A percentile compares a stretch with the other conserved stretches of the same genome.
phyloP scores from a whole-genome alignment of 2,113 vertebrate genomes.

The Myanophis thanlyinensis region DNA sequence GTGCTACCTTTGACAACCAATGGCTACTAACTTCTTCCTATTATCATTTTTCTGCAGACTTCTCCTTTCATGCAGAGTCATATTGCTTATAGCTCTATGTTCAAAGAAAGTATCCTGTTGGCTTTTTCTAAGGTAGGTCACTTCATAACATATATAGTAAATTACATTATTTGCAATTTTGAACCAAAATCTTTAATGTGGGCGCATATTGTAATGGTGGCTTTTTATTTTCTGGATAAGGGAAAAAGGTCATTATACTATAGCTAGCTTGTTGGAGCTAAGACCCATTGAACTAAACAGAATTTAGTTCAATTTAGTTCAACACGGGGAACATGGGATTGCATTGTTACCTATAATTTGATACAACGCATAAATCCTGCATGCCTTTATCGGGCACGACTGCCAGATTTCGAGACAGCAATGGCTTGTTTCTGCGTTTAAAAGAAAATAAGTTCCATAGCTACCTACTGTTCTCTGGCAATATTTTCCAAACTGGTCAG shows the following conservation, averaged over 20 bases:
- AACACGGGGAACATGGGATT: background rate
- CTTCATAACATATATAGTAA: background rate
- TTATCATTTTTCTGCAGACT: background rate
- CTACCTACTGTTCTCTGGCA: conserved; percentile 4
- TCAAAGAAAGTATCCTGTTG: background rate
- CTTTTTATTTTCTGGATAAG: background rate
- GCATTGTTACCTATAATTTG: conserved; percentile 15
- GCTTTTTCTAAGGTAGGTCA: background rate
- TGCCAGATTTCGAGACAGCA: conserved; percentile 21
- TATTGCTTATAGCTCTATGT: background rate
- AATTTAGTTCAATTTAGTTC: background rate
- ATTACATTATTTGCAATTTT: background rate
- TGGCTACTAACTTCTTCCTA: background rate
- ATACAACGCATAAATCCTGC: conserved; percentile 32
- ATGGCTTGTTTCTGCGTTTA: background rate
- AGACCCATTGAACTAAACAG: background rate
- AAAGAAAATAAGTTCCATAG: background rate
- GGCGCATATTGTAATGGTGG: background rate
- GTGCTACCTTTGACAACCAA: background rate
- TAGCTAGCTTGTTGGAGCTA: background rate
- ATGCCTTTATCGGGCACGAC: conserved; percentile 9
- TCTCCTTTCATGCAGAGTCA: background rate
- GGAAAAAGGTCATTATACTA: background rate
- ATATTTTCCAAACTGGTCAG: background rate
- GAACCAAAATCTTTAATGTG: background rate